These are phyloP conservation scores for Gobio occitaniae DNA, from an alignment of 2,797 vertebrate genomes.

Conservation along the genomic window DNA sequence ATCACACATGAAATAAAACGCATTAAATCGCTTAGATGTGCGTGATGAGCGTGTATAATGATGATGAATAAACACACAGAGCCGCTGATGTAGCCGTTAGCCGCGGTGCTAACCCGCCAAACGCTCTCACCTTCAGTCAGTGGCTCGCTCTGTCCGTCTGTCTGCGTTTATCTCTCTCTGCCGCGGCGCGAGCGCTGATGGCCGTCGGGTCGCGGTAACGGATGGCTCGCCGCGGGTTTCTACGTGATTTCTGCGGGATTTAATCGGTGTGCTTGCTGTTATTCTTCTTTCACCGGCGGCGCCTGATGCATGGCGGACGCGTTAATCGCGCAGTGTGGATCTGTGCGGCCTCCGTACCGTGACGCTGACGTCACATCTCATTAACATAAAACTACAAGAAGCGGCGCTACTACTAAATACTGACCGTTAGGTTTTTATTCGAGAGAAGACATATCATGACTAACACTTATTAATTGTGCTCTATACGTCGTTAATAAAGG, in stretches of 20 bases:
- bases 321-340: conserved; percentile 55
- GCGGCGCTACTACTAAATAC: not conserved
- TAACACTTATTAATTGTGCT: not conserved
- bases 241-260: not conserved
- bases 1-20: not conserved
- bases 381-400: conserved; percentile 1
- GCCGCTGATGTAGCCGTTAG: conserved; percentile 31
- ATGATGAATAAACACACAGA: conserved; percentile 2
- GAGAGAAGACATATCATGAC: not conserved
- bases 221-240: not conserved
- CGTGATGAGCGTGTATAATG: not conserved
- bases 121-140: conserved; percentile 37
- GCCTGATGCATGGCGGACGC: conserved; percentile 48
- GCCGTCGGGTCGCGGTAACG: conserved; percentile 5
- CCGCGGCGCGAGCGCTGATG: not conserved
- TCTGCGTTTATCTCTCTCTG: not conserved
- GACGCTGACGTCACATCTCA: not conserved
- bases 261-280: conserved; percentile 30
- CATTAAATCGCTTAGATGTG: not conserved
- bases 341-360: conserved; percentile 77
- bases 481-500: not conserved
- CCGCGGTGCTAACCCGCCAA: conserved; percentile 44
- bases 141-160: not conserved
- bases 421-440: not conserved
- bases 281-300: conserved; percentile 49